phyloP scores from a whole-genome alignment of 2,797 vertebrate species.

The Antrozous pallidus region DNA sequence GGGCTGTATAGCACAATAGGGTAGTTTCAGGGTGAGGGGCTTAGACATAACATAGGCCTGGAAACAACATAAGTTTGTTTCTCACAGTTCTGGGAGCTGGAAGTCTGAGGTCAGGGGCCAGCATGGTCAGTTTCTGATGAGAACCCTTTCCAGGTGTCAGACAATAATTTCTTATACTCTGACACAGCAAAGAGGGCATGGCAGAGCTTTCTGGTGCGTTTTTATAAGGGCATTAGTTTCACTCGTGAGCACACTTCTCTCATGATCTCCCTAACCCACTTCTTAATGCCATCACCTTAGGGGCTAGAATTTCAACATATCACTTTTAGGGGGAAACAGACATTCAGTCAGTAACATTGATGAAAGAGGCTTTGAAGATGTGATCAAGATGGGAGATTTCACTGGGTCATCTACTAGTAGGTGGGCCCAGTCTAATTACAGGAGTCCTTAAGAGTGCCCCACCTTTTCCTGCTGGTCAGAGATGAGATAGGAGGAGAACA shows the following conservation, averaged over 20 bases:
- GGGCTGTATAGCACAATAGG: not conserved
- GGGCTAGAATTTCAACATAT: not conserved
- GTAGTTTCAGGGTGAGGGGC: fast-evolving
- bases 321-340: not conserved
- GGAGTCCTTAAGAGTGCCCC: not conserved
- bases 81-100: not conserved
- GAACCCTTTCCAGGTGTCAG: not conserved
- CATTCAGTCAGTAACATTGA: not conserved
- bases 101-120: not conserved
- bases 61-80: not conserved
- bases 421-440: not conserved
- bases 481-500: not conserved
- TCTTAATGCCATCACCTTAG: not conserved
- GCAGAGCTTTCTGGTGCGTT: not conserved
- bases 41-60: not conserved
- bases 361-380: not conserved
- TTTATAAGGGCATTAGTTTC: not conserved
- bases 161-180: not conserved
- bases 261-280: not conserved
- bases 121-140: not conserved
- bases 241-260: not conserved
- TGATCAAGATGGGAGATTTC: not conserved
- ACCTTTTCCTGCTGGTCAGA: not conserved
- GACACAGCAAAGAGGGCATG: too few relatives aligned
- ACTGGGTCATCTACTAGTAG: not conserved